A percentile compares a stretch with the other conserved stretches of the same genome.
Conservation (phyloP, 2,797 vertebrate genomes). For the Parambassis ranga region DNA sequence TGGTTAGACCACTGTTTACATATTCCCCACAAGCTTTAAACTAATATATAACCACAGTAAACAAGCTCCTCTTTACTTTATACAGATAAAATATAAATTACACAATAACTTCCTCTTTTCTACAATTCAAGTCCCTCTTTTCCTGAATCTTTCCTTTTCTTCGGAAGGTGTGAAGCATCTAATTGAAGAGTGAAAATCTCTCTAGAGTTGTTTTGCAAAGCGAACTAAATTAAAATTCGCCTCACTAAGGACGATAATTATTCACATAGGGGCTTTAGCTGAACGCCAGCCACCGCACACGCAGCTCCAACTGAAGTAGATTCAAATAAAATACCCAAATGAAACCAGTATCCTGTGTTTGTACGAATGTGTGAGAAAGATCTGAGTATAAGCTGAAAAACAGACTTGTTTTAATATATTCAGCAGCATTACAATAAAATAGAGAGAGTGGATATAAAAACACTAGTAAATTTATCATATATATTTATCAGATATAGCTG, state of each 20-base stretch:
- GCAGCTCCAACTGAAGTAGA: conserved; percentile 16
- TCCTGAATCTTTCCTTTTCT: conserved; percentile 7
- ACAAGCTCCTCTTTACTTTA: background rate
- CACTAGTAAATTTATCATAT: no score
- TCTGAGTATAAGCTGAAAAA: conserved; percentile 3
- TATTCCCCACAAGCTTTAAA: background rate
- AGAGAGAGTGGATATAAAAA: background rate
- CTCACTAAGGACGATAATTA: conserved; percentile 57
- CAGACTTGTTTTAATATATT: conserved; percentile 8
- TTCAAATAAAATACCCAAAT: conserved; percentile 31
- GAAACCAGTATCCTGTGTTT: background rate
- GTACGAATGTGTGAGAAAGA: conserved; percentile 1
- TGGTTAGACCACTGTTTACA: no score
- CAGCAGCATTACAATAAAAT: background rate
- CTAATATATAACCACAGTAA: background rate
- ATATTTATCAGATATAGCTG: background rate
- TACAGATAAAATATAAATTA: background rate
- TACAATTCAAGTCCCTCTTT: background rate
- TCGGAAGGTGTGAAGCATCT: conserved; percentile 39
- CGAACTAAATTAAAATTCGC: conserved; percentile 61
- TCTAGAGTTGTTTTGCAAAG: conserved; percentile 44
- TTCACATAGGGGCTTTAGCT: conserved; percentile 46
- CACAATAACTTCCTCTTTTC: background rate
- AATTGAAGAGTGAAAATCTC: conserved; percentile 54
- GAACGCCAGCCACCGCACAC: conserved; percentile 36